Evolutionary conservation across 2,113 vertebrate species (phyloP).

Genomic region (Carassius carassius): DNA sequence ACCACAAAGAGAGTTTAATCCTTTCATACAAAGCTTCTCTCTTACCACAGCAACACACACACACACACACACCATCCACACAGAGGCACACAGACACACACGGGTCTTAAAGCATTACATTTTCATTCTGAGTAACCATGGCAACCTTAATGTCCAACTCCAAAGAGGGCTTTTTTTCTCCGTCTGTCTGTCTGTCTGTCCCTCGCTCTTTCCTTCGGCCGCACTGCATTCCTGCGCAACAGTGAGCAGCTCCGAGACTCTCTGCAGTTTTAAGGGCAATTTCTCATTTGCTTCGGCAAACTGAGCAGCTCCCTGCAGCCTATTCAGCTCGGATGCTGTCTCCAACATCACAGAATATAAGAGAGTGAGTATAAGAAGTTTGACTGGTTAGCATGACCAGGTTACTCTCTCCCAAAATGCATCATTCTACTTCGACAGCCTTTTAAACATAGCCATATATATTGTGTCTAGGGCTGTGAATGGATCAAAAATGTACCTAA

Average conservation of each 20-base stretch:
- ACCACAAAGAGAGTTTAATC: conserved; percentile 71
- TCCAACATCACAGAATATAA: background rate
- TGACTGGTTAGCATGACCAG: background rate
- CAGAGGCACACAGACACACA: conserved; percentile 33
- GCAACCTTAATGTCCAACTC: conserved; percentile 76
- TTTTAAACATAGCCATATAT: background rate
- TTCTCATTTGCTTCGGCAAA: background rate
- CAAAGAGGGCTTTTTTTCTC: conserved; percentile 64
- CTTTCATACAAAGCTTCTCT: conserved; percentile 29
- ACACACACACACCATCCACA: conserved; percentile 38
- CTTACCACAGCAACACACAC: conserved; percentile 46
- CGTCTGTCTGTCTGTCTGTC: conserved; percentile 30
- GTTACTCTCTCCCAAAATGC: background rate
- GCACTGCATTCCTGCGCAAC: conserved; percentile 61
- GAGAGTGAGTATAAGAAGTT: background rate
- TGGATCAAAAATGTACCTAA: background rate
- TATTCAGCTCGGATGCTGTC: background rate
- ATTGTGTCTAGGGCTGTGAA: too few species aligned
- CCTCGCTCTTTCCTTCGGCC: conserved; percentile 59
- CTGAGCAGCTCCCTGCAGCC: background rate
- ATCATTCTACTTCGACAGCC: background rate
- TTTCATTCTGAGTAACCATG: conserved; percentile 76
- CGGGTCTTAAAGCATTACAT: conserved; percentile 62
- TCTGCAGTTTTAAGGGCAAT: background rate
- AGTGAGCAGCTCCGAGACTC: background rate